Base-by-base conservation (phyloP, 2,113 vertebrate genomes). In the Tangachromis dhanisi region DNA sequence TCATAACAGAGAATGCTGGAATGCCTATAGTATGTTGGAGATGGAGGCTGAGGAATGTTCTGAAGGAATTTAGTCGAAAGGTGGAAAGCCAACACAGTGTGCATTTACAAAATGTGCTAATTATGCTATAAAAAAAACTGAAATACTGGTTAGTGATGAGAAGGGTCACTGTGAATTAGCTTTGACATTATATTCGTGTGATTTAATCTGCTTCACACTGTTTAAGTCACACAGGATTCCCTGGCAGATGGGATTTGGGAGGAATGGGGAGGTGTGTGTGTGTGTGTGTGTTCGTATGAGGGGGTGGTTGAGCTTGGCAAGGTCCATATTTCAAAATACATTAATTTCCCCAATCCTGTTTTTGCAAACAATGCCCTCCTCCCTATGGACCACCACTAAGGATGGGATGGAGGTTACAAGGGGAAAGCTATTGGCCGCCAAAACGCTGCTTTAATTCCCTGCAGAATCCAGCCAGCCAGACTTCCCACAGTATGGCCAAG, bases 401-500 rank as follows among this genome's bases (percentile, higher is more conserved):
- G 90, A 95, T 94, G 91, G 90, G 90, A 94, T 91, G 87, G 93
- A 93, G 88, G 93, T 94, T 94, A 87, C 83, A 86, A 84, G 90
- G 91, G 91, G 86, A 89, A 88, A 92, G 91, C 90, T 94, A 88
- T 94, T 93, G 93, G 93, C 95, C 80, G 84, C 87, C 90, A 86
- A 94, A 94, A 93, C 29, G 85, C 90, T 80, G 90, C 88, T 95
- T 92, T 82, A 94, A 96, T 96, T 96, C 96, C 95, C 95, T 87
- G 89, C 87, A 94, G 95, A 92, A 93, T 90, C 85, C 92, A 84
- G 91, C 89, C 87, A 94, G 95, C 90, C 93, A 95, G 96, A 96
- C 95, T 96, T 96, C 96, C 95, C 94, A 96, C 94, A 83, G 95
- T 96, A 95, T 93, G 93, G 95, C 96, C 92, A 92, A 94, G 95